Conservation (phyloP, 2,113 vertebrate species). For the Sapayoa aenigma region DNA sequence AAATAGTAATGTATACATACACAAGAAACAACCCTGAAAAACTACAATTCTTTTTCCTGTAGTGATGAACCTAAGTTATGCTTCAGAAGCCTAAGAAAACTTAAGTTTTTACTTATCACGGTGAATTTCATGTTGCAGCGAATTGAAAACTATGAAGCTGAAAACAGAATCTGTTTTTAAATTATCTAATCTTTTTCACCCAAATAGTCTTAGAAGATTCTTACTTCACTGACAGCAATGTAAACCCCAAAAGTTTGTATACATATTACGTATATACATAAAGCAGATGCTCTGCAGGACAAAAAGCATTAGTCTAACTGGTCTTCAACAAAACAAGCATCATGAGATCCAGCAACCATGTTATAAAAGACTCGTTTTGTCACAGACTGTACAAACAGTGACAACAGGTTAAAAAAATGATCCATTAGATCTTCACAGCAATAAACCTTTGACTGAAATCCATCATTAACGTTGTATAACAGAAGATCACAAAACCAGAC, state of each 20-base stretch:
- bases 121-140: not conserved
- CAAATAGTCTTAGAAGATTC: not conserved
- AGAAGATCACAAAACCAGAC: constrained; percentile 16
- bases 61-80: not conserved
- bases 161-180: not conserved
- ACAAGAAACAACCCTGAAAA: not conserved
- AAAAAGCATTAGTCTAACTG: not conserved
- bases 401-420: constrained; percentile 30
- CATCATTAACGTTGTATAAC: not conserved
- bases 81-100: not conserved
- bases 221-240: not conserved
- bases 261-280: not conserved
- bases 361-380: not conserved
- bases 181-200: not conserved
- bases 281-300: not conserved
- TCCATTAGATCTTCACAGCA: not conserved
- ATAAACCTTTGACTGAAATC: constrained; percentile 18
- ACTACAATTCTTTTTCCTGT: not conserved
- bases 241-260: not conserved
- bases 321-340: constrained; percentile 5
- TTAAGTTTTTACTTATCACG: not conserved
- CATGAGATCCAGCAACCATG: not conserved
- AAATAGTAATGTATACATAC: not conserved
- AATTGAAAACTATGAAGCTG: not conserved
- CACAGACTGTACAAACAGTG: constrained; percentile 3